Conservation (phyloP, 2,888 invertebrate genomes). For the Luperina testacea region DNA sequence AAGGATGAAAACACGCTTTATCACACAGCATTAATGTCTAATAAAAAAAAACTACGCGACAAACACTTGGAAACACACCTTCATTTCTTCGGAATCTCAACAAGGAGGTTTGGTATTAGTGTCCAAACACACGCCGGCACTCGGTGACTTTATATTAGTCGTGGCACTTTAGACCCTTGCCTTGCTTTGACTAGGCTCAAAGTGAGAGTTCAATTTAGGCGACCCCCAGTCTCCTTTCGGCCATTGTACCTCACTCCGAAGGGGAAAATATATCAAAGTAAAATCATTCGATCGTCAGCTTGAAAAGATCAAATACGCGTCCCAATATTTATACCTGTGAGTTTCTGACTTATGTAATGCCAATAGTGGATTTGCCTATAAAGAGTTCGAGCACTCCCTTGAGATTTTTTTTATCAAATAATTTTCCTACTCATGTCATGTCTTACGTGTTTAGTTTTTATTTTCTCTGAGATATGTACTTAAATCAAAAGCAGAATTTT, state of each 20-base stretch:
- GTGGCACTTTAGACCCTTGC: constrained; percentile 72
- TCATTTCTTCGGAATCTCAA: constrained; percentile 43
- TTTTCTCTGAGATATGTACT: constrained; percentile 20
- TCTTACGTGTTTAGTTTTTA: constrained; percentile 33
- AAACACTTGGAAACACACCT: constrained; percentile 10
- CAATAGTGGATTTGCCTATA: constrained; percentile 64
- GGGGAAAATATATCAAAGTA: constrained; percentile 86
- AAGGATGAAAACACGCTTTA: not conserved
- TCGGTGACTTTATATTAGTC: constrained; percentile 69
- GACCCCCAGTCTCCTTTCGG: constrained; percentile 74
- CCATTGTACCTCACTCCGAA: constrained; percentile 76
- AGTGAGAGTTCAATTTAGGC: constrained; percentile 79
- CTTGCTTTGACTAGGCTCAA: constrained; percentile 82
- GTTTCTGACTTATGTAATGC: constrained; percentile 77
- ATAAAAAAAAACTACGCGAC: not conserved
- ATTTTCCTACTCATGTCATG: constrained; percentile 19
- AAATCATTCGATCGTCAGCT: constrained; percentile 83
- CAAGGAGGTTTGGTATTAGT: constrained; percentile 61
- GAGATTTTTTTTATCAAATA: constrained; percentile 50
- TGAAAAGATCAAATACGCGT: constrained; percentile 87
- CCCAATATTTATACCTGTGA: constrained; percentile 77
- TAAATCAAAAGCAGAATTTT: constrained; percentile 33
- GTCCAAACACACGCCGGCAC: constrained; percentile 68
- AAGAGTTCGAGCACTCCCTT: constrained; percentile 60
- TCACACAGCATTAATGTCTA: too few relatives aligned